Conservation (phyloP, 2,888 invertebrate genomes). For the Lithophane semibrunnea region DNA sequence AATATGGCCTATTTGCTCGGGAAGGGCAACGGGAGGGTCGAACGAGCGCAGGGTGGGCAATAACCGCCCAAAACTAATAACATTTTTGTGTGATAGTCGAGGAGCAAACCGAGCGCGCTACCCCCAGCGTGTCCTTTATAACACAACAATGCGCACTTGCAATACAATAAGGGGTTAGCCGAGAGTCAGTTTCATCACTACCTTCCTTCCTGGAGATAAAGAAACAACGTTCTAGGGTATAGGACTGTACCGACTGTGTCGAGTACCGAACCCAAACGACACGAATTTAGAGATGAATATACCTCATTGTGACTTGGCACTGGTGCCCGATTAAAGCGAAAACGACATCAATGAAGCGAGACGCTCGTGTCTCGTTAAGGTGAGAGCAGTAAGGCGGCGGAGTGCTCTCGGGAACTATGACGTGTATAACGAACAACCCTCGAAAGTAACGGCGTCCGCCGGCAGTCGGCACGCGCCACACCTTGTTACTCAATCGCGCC, state of each 20-base stretch:
- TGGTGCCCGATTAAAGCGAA: constrained; percentile 78
- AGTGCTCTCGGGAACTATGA: constrained; percentile 86
- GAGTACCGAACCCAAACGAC: constrained; percentile 56
- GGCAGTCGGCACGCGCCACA: constrained; percentile 81
- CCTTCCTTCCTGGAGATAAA: constrained; percentile 75
- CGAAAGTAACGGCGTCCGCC: constrained; percentile 78
- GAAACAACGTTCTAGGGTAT: constrained; percentile 67
- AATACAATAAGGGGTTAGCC: constrained; percentile 83
- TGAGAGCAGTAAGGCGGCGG: constrained; percentile 82
- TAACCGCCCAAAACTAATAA: constrained; percentile 89
- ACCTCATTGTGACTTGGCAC: constrained; percentile 74
- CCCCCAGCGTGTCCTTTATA: constrained; percentile 84
- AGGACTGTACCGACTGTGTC: constrained; percentile 40
- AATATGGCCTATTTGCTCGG: constrained; percentile 81
- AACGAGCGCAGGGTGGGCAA: constrained; percentile 83
- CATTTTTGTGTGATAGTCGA: constrained; percentile 88
- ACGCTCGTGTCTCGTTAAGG: constrained; percentile 85
- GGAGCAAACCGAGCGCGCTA: constrained; percentile 82
- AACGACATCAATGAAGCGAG: constrained; percentile 85
- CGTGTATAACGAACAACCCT: constrained; percentile 87
- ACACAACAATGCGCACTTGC: constrained; percentile 85
- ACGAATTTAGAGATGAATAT: constrained; percentile 65
- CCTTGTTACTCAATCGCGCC: constrained; percentile 73
- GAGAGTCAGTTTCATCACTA: constrained; percentile 78
- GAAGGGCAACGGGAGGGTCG: constrained; percentile 80